Evolutionary conservation across 1,140 invertebrate genomes (phyloP), one percentile per base, ranked within the genome.

Genomic region (Parapsyche elsis): DNA sequence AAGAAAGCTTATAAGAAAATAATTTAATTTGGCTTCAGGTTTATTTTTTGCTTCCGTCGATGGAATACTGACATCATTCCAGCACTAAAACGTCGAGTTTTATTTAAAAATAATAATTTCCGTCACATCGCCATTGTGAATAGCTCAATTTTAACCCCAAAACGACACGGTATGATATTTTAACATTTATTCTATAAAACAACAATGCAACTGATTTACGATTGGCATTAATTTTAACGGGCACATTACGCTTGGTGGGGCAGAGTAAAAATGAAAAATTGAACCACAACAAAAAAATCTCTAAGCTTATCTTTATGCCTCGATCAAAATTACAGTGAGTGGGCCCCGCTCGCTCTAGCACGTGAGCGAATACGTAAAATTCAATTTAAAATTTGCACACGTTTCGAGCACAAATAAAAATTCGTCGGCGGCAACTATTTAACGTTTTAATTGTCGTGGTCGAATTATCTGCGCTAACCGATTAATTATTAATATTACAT

Each of bases 121-220:
- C 30, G 30, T 4, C 30, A 38, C 1, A 38, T 38, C 7, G 30
- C 1, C 30, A 38, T 38, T 21, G 16, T 2, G 0, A 16, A 61
- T 61, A 19, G 9, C 16, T 61, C 57, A 61, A 61, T 61, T 61
- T 61, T 16, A 21, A 21, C 57, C 16, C 57, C n/a, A 21, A 61
- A 61, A 38, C 19, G 16, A 61, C 57, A 19, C 57, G 57, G 1
- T 9, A 21, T 21, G 16, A 61, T 61, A 61, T 61, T 61, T 67
- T 24, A 67, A 67, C 24, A 67, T 24, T 67, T 19, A 61, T 61
- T 61, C 57, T n/a, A 16, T 21, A 61, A 61, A 67, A 24, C 21
- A 67, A 67, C 64, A 67, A 67, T 23, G 64, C 19, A 67, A 67
- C 64, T 67, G 64, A 67, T 67, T 67, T 67, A 67, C 24, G 64